Evolutionary conservation across 2,113 vertebrate species (phyloP).

Genomic region (Chamaetylas fuelleborni): DNA sequence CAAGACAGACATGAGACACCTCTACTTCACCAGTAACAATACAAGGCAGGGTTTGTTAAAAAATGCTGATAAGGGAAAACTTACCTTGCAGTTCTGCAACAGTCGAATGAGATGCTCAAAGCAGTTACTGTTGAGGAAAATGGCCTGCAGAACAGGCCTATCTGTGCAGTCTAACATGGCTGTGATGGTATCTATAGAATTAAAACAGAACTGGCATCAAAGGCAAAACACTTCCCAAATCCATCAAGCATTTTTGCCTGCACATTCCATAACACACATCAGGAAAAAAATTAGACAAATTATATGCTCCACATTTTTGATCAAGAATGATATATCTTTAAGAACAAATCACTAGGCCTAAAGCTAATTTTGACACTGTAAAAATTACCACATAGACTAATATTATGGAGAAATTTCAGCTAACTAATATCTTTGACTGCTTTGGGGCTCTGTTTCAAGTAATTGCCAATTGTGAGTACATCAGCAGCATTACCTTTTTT

Average conservation of each 20-base stretch:
- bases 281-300: background rate
- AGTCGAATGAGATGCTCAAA: conserved; percentile 96
- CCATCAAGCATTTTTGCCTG: background rate
- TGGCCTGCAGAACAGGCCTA: conserved; percentile 94
- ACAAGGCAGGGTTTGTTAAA: background rate
- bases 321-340: background rate
- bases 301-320: background rate
- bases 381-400: background rate
- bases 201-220: conserved; percentile 53
- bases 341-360: background rate
- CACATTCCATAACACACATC: background rate
- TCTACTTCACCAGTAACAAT: background rate
- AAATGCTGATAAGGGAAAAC: background rate
- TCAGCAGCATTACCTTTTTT: background rate
- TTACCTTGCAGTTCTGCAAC: conserved; percentile 98
- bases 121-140: conserved; percentile 99
- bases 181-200: conserved; percentile 88
- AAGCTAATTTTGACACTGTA: background rate
- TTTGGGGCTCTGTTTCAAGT: background rate
- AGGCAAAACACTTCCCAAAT: background rate
- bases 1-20: background rate
- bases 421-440: background rate
- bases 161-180: conserved; percentile 97
- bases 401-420: background rate
- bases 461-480: background rate